These are phyloP conservation scores for Hyles vespertilio DNA, from an alignment of 1,140 invertebrate species.

Conservation along the genomic window DNA sequence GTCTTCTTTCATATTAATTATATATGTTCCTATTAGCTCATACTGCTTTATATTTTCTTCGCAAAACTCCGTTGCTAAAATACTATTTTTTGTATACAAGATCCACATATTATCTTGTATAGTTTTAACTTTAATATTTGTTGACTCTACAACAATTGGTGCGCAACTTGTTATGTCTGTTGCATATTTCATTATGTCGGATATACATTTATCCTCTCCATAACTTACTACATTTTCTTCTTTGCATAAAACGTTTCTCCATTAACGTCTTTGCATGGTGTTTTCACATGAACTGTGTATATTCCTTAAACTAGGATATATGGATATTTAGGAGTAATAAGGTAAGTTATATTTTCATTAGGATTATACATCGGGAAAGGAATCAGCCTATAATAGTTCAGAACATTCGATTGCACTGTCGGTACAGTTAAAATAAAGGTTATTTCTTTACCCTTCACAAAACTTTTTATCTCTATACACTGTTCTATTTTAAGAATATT, in stretches of 20 bases:
- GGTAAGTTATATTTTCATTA: constrained; percentile 6
- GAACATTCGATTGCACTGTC: constrained; percentile 12
- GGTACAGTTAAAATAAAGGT: constrained; percentile 22
- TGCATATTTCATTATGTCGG: no score
- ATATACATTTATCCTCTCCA: no score
- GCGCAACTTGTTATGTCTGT: no score
- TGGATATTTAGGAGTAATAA: constrained; percentile 23
- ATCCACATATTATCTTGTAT: no score
- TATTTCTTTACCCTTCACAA: constrained; percentile 21
- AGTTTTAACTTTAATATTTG: no score
- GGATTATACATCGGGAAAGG: constrained; percentile 15
- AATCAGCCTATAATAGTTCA: constrained; percentile 18
- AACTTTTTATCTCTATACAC: constrained; percentile 20
- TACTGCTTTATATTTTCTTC: no score
- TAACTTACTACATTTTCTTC: neutral
- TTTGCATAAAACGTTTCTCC: constrained; percentile 11
- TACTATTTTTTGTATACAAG: no score
- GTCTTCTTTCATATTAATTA: no score
- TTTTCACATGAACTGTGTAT: constrained; percentile 14
- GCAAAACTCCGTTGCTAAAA: no score
- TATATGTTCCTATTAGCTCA: no score
- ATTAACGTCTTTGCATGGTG: constrained; percentile 14
- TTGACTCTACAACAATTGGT: no score
- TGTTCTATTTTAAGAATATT: constrained; percentile 19
- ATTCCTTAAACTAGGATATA: constrained; percentile 20